phyloP scores from a whole-genome alignment of 2,888 invertebrate genomes.

The Lumbricus terrestris region DNA sequence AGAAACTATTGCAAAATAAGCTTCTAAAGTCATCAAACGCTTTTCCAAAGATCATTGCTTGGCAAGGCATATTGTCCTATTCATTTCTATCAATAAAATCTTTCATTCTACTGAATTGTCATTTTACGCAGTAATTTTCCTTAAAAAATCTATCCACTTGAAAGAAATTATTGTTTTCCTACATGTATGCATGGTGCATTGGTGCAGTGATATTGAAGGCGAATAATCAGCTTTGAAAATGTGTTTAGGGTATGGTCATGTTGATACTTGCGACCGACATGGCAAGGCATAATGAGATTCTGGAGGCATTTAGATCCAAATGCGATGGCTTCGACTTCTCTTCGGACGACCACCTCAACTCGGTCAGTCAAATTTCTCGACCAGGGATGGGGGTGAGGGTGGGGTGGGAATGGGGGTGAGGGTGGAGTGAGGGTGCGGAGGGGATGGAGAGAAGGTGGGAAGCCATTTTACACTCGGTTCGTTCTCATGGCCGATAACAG shows the following conservation, averaged over 20 bases:
- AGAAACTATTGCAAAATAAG: neutral
- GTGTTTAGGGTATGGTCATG: slow-evolving; percentile 36
- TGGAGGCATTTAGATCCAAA: slow-evolving; percentile 51
- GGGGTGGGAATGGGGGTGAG: too few relatives aligned
- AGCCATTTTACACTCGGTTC: neutral
- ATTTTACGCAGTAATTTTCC: neutral
- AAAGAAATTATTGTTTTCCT: too few relatives aligned
- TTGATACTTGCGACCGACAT: slow-evolving; percentile 59
- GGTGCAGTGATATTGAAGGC: neutral
- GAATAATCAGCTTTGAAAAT: neutral
- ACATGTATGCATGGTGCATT: too few relatives aligned
- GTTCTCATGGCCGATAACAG: neutral
- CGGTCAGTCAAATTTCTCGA: slow-evolving; percentile 1
- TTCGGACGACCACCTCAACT: slow-evolving; percentile 46
- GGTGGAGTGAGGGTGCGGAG: too few relatives aligned
- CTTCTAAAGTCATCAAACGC: neutral
- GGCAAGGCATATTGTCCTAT: too few relatives aligned
- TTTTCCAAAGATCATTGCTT: neutral
- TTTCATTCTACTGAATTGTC: neutral
- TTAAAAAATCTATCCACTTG: too few relatives aligned
- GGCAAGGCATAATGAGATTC: slow-evolving; percentile 58
- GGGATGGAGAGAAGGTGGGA: too few relatives aligned
- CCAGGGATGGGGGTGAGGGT: too few relatives aligned
- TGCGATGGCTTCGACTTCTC: slow-evolving; percentile 52
- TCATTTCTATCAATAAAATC: neutral